phyloP scores from a whole-genome alignment of 2,888 invertebrate species.

The Microchrysa polita region DNA sequence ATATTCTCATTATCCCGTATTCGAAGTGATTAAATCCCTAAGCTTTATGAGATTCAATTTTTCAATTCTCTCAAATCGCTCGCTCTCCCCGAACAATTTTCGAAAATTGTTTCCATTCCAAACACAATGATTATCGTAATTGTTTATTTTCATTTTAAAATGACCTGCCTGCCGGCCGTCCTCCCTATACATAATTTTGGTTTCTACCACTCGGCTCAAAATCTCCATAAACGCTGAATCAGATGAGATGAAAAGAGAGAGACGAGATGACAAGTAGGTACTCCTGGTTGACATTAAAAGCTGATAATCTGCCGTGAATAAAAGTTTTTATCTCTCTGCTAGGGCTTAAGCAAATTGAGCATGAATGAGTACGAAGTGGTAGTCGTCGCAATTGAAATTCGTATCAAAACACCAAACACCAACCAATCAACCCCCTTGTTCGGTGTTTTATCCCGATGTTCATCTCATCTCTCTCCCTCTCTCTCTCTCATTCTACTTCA shows the following conservation, averaged over 20 bases:
- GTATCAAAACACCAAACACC: too few species aligned
- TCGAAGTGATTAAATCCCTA: neutral
- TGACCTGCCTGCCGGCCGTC: constrained; percentile 4
- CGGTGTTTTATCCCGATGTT: too few species aligned
- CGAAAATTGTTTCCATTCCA: constrained; percentile 17
- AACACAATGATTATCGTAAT: constrained; percentile 34
- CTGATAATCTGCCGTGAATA: constrained; percentile 42
- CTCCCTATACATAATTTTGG: too few species aligned
- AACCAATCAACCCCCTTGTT: constrained; percentile 3
- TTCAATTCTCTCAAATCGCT: too few species aligned
- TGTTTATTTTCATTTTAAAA: constrained; percentile 41
- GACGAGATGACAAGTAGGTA: too few species aligned
- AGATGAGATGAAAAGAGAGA: too few species aligned
- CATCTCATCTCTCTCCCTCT: too few species aligned
- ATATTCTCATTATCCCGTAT: neutral
- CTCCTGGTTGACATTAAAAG: constrained; percentile 37
- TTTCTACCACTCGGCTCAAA: constrained; percentile 5
- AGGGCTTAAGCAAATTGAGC: constrained; percentile 34
- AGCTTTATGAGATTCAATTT: neutral
- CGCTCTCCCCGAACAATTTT: neutral
- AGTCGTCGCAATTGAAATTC: constrained; percentile 17
- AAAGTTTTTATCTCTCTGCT: constrained; percentile 15
- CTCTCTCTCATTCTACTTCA: constrained; percentile 15
- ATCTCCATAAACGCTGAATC: too few species aligned
- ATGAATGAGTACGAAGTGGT: too few species aligned